Percentiles rank a stretch among this genome's conserved stretches.
Evolutionary conservation across 2,113 vertebrate species (phyloP).

Genomic region (Salvelinus sp.): DNA sequence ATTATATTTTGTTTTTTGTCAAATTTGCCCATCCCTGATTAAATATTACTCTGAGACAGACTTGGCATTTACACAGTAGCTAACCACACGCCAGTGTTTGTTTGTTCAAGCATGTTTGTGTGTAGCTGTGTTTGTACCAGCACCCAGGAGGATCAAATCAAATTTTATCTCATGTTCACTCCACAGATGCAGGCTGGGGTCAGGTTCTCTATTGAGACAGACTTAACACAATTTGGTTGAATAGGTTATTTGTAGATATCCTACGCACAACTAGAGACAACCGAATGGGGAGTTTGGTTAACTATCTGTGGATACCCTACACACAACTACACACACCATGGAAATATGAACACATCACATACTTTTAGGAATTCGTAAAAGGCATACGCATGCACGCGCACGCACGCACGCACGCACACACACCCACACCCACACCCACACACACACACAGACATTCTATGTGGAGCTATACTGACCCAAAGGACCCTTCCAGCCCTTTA

Average conservation of each 20-base stretch:
- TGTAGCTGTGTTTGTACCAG: conserved; percentile 26
- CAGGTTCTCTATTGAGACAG: conserved; percentile 43
- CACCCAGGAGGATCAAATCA: conserved; percentile 33
- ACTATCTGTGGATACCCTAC: not conserved
- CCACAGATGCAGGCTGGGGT: conserved; percentile 58
- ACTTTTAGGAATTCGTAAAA: not conserved
- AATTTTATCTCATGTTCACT: conserved; percentile 78
- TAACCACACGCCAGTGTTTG: not conserved
- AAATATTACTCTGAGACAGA: too few species aligned
- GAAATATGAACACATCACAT: not conserved
- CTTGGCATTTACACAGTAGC: too few species aligned
- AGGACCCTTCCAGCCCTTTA: too few species aligned
- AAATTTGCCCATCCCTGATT: too few species aligned
- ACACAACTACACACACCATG: not conserved
- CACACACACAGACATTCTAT: not conserved
- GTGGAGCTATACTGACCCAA: not conserved
- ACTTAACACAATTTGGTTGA: conserved; percentile 33
- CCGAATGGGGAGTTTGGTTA: too few species aligned
- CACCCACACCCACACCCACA: not conserved
- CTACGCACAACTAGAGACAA: too few species aligned
- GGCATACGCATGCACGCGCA: not conserved
- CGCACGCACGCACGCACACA: too few species aligned
- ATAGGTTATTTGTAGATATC: too few species aligned
- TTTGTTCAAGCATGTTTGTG: not conserved
- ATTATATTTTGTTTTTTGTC: too few species aligned